phyloP scores from a whole-genome alignment of 2,113 vertebrate genomes.

The Gambusia affinis region DNA sequence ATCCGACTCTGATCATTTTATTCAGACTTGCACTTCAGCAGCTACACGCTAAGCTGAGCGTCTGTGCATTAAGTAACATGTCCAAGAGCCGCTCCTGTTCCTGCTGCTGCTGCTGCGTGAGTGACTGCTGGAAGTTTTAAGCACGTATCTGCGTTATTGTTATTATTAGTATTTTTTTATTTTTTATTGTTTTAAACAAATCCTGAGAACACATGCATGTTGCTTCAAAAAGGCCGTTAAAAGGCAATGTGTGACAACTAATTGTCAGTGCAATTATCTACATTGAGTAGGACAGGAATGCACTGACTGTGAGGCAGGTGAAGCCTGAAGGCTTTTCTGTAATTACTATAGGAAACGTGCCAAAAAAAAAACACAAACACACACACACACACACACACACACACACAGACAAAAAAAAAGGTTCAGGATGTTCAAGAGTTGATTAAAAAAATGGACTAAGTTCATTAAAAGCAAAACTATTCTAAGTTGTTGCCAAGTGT shows the following conservation, averaged over 20 bases:
- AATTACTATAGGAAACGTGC: background rate
- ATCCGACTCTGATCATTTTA: constrained; percentile 14
- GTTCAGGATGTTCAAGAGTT: too few relatives aligned
- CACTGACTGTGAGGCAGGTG: constrained; percentile 43
- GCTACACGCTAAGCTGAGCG: background rate
- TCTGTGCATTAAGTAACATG: background rate
- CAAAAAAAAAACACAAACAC: too few relatives aligned
- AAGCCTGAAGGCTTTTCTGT: constrained; percentile 9
- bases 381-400: too few relatives aligned
- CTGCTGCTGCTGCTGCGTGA: background rate
- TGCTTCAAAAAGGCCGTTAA: constrained; percentile 12
- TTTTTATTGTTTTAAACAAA: constrained; percentile 1
- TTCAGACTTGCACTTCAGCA: constrained; percentile 1
- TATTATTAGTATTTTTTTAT: too few relatives aligned
- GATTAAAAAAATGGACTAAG: background rate
- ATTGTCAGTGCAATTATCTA: constrained; percentile 32
- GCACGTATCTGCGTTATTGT: background rate
- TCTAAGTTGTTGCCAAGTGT: constrained; percentile 11
- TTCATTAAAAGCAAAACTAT: constrained; percentile 17
- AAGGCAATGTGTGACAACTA: constrained; percentile 26
- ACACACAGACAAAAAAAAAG: too few relatives aligned
- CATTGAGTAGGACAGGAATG: constrained; percentile 9
- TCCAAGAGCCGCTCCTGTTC: background rate
- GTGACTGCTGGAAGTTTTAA: constrained; percentile 28
- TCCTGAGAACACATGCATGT: constrained; percentile 15